A percentile compares a stretch with the other conserved stretches of the same genome.
These are phyloP conservation scores for Parazoanthus atlanticus DNA, from an alignment of 92 coral and sea anemone species.

Conservation along the genomic window DNA sequence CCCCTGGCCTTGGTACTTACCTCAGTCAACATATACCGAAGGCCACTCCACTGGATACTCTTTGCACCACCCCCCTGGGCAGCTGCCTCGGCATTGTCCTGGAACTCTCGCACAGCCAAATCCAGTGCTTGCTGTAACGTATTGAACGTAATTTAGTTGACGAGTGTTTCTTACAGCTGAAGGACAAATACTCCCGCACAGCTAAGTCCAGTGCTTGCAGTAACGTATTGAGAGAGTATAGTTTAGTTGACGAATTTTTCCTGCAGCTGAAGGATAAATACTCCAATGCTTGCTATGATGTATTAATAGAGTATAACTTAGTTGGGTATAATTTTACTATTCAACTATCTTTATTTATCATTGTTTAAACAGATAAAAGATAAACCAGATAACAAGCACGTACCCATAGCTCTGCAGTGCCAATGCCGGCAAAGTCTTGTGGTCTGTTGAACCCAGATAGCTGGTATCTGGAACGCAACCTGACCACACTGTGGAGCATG, in stretches of 20 bases:
- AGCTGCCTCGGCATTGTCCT: constrained; percentile 67
- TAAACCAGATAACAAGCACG: constrained; percentile 22
- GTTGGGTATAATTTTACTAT: not conserved
- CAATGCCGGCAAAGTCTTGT: constrained; percentile 67
- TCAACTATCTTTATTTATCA: too few relatives aligned
- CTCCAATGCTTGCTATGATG: too few relatives aligned
- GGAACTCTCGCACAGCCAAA: constrained; percentile 89
- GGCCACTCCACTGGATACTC: constrained; percentile 95
- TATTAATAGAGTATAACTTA: not conserved
- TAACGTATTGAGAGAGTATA: not conserved
- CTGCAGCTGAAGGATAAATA: too few relatives aligned
- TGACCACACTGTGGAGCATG: constrained; percentile 86
- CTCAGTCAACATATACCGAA: constrained; percentile 95
- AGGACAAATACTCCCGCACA: too few relatives aligned
- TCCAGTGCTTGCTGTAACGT: constrained; percentile 84
- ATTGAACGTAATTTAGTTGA: too few relatives aligned
- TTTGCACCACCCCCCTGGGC: constrained; percentile 62
- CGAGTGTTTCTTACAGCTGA: too few relatives aligned
- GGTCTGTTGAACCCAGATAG: constrained; percentile 92
- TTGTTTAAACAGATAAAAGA: too few relatives aligned
- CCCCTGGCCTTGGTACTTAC: constrained; percentile 38
- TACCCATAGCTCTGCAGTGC: constrained; percentile 93
- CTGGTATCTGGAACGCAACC: constrained; percentile 79
- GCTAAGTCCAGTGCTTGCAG: constrained; percentile 62
- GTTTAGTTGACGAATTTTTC: too few relatives aligned